These are phyloP conservation scores for Siderastrea radians DNA, from an alignment of 92 coral and sea anemone genomes.

Conservation along the genomic window DNA sequence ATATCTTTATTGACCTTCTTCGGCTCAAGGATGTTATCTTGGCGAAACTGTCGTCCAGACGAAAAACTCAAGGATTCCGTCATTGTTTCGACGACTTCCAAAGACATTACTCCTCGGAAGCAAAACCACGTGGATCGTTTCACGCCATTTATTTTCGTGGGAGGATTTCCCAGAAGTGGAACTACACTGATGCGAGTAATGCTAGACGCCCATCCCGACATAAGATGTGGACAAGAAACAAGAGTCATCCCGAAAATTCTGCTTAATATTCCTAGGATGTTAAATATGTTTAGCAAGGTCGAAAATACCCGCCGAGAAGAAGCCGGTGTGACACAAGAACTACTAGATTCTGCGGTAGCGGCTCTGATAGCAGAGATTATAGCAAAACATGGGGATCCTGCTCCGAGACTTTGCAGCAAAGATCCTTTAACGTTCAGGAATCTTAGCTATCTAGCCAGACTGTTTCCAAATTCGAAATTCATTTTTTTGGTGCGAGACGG, in stretches of 20 bases:
- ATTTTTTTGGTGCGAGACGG: conserved; percentile 95
- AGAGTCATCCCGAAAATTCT: conserved; percentile 90
- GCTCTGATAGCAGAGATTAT: conserved; percentile 82
- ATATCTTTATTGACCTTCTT: conserved; percentile 35
- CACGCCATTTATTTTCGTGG: conserved; percentile 89
- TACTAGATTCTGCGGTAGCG: conserved; percentile 86
- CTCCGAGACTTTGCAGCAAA: conserved; percentile 85
- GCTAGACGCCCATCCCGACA: conserved; percentile 92
- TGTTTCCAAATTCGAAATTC: conserved; percentile 92
- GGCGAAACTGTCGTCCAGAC: background rate
- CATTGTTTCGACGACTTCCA: background rate
- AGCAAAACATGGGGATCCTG: conserved; percentile 76
- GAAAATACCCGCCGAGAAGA: conserved; percentile 77
- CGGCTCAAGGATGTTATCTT: conserved; percentile 22
- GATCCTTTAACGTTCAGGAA: conserved; percentile 92
- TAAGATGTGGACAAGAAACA: conserved; percentile 98
- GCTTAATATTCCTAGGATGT: conserved; percentile 63
- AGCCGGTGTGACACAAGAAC: conserved; percentile 84
- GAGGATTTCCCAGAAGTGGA: conserved; percentile 98
- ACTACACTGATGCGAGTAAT: conserved; percentile 97
- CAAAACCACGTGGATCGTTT: conserved; percentile 60
- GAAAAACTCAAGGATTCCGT: conserved; percentile 12
- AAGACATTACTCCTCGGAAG: background rate
- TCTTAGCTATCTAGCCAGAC: conserved; percentile 82
- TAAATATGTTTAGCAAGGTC: conserved; percentile 46